phyloP scores from a whole-genome alignment of 2,888 invertebrate species.

The Eristalis tenax region DNA sequence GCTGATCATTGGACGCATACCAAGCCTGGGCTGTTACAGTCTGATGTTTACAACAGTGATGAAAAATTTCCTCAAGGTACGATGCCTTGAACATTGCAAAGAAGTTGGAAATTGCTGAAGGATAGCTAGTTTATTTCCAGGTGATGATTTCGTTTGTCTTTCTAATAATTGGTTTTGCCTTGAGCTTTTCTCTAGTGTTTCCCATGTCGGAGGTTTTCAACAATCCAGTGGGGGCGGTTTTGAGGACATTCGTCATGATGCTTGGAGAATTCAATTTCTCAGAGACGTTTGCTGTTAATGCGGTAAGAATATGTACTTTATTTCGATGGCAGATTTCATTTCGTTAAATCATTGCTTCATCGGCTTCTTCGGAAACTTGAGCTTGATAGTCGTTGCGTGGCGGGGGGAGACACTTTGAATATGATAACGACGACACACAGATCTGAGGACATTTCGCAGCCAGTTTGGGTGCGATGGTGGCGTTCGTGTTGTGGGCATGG shows the following conservation, averaged over 20 bases:
- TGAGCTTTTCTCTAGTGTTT: slow-evolving; percentile 83
- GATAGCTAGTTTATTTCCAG: slow-evolving; percentile 74
- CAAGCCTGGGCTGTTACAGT: slow-evolving; percentile 83
- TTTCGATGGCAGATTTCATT: background rate
- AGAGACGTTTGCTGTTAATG: slow-evolving; percentile 78
- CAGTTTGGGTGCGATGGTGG: too few relatives aligned
- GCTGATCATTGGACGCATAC: slow-evolving; percentile 83
- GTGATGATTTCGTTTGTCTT: slow-evolving; percentile 83
- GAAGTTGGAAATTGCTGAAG: too few relatives aligned
- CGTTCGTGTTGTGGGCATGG: too few relatives aligned
- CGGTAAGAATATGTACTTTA: slow-evolving; percentile 19
- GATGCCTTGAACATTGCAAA: background rate
- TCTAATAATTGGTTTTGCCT: slow-evolving; percentile 83
- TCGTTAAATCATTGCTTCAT: too few relatives aligned
- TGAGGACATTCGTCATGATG: slow-evolving; percentile 84
- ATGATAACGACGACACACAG: too few relatives aligned
- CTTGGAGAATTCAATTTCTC: slow-evolving; percentile 83
- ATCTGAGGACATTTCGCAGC: too few relatives aligned
- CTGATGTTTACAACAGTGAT: slow-evolving; percentile 83
- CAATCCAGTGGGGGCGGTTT: slow-evolving; percentile 80
- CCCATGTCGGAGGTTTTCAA: slow-evolving; percentile 80
- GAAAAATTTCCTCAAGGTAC: slow-evolving; percentile 82
- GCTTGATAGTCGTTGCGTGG: too few relatives aligned
- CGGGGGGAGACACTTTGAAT: too few relatives aligned
- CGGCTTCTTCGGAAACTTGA: too few relatives aligned